Evolutionary conservation across 2,888 invertebrate genomes (phyloP), one percentile per base, ranked within the genome.

Genomic region (Kryphioiulus occultus): DNA sequence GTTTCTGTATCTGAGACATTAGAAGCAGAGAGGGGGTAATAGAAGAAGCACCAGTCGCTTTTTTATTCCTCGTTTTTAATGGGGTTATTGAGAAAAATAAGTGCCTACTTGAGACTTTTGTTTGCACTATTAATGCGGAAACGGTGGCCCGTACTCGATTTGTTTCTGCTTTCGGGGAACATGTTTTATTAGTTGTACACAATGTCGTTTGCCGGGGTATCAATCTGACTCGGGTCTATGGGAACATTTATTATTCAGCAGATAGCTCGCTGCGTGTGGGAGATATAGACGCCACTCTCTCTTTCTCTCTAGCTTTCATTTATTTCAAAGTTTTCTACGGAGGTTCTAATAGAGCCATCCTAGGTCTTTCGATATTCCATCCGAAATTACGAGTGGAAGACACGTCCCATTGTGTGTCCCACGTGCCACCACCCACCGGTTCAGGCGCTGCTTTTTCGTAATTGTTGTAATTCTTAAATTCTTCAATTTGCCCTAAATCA

Each of bases 401-500:
- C 59, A 59, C 59, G 59, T 59, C 59, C 59, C 22, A 59, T 22
- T n/a, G 59, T 59, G 59, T 59, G 59, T 59, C 59, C 59, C 59
- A 59, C 59, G 59, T 59, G 59, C 59, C 59, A 59, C 22, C 59
- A 59, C 59, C 84, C 83, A 10, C 7, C 12, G 7, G 35, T 17
- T 19, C 15, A 0, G 32, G 42, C 84, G n/a, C 15, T n/a, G 35
- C n/a, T 35, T 84, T 39, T 84, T 42, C 35, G 84, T 84, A 84
- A 84, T 84, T 84, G 84, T 42, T 84, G 84, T 84, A 84, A 84
- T 84, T 42, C 84, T 42, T 84, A 84, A 84, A 84, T 84, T 84
- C 84, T 85, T 44, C 85, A 85, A 85, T 85, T 85, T 85, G 84
- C 84, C 84, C 84, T 84, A 84, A 84, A 84, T 84, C 84, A 84